Evolutionary conservation across 2,113 vertebrate species (phyloP).

Genomic region (Strix aluco): DNA sequence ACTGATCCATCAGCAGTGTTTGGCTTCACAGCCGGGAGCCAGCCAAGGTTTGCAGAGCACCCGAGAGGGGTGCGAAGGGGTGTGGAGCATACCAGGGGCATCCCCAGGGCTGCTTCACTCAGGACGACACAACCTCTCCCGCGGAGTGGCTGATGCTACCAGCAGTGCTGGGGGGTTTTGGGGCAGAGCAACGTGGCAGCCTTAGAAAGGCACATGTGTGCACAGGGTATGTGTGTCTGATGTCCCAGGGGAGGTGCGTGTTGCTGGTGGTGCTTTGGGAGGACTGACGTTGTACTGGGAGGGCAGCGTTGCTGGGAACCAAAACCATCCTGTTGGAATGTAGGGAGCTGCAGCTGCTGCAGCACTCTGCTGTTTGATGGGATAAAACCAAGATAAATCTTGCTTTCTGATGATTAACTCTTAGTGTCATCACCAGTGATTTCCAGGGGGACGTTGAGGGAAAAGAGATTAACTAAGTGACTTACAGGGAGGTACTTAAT

Average conservation of each 20-base stretch:
- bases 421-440: neutral
- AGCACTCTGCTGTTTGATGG: neutral
- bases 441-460: neutral
- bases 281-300: neutral
- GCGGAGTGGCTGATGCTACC: neutral
- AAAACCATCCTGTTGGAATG: neutral
- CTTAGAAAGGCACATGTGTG: neutral
- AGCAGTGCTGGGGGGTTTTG: neutral
- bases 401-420: neutral
- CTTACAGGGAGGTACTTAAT: neutral
- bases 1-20: neutral
- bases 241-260: accelerated
- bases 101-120: neutral
- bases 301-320: neutral
- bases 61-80: neutral
- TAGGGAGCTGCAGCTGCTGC: neutral
- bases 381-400: neutral
- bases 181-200: neutral
- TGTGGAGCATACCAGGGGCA: neutral
- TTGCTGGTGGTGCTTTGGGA: neutral
- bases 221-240: accelerated
- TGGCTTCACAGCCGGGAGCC: neutral
- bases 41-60: neutral
- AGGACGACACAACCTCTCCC: neutral
- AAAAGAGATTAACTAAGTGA: neutral